Percentiles rank a stretch among this genome's conserved stretches.
These are phyloP conservation scores for Arrhopalites spinosus DNA, from an alignment of 2,888 invertebrate species.

Conservation along the genomic window DNA sequence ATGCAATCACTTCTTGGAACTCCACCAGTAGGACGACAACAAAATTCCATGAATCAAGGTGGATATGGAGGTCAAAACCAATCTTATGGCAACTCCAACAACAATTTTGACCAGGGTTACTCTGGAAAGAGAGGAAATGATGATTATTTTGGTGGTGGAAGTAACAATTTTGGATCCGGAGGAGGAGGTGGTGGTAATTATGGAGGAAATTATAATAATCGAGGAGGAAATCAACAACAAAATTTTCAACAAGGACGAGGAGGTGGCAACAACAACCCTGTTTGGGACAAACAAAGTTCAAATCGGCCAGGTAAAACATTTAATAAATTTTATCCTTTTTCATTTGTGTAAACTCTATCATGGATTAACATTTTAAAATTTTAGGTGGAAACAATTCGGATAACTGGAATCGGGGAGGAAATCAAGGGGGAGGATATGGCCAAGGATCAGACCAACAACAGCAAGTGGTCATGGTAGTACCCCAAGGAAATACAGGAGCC, in stretches of 20 bases:
- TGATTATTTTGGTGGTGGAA: not conserved
- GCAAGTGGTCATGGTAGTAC: slow-evolving; percentile 33
- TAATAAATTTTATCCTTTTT: not conserved
- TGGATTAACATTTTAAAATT: not conserved
- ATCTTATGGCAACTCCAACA: slow-evolving; percentile 10
- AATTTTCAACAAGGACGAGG: too few relatives aligned
- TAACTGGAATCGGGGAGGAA: not conserved
- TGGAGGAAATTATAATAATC: not conserved
- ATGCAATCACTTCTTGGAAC: not conserved
- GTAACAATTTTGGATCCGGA: slow-evolving; percentile 8
- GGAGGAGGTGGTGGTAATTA: not conserved
- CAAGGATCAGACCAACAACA: slow-evolving; percentile 13
- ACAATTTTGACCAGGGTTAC: slow-evolving; percentile 8
- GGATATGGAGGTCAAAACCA: not conserved
- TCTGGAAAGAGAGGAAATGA: not conserved
- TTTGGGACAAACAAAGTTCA: too few relatives aligned
- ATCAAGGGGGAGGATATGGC: not conserved
- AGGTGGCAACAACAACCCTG: too few relatives aligned
- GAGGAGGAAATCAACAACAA: too few relatives aligned
- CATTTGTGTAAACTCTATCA: not conserved
- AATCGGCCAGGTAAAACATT: not conserved
- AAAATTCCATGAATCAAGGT: slow-evolving; percentile 1
- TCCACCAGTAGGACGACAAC: not conserved
- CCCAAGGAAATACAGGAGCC: slow-evolving; percentile 24
- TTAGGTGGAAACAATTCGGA: not conserved